A percentile compares a stretch with the other conserved stretches of the same genome.
phyloP scores from a whole-genome alignment of 92 coral and sea anemone species.

The Isaurus tuberculatus region DNA sequence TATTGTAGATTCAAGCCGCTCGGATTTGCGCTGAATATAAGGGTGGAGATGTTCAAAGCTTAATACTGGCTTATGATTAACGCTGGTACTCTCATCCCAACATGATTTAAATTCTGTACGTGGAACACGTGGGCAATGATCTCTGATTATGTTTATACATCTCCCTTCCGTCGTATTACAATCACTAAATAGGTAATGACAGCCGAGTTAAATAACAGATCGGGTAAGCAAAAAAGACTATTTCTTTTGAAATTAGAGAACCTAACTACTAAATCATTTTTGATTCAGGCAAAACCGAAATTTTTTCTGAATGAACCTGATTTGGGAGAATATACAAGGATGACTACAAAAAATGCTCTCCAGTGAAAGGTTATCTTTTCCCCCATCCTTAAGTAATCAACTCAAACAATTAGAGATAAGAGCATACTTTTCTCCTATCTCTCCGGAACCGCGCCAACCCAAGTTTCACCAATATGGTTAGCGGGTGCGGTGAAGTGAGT shows the following conservation, averaged over 20 bases:
- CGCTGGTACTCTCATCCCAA: not conserved
- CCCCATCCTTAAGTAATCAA: not conserved
- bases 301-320: not conserved
- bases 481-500: not conserved
- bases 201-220: not conserved
- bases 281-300: not conserved
- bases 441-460: slow-evolving; percentile 13
- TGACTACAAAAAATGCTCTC: not conserved
- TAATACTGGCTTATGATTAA: too few species aligned
- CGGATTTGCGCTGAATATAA: too few species aligned
- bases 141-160: not conserved
- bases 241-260: not conserved
- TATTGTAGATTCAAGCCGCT: too few species aligned
- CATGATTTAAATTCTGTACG: not conserved
- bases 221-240: not conserved
- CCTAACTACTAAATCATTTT: not conserved
- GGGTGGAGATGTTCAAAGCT: too few species aligned
- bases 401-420: slow-evolving; percentile 17
- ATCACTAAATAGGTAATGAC: slow-evolving; percentile 17
- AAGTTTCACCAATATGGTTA: not conserved
- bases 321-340: not conserved
- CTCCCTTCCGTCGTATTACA: not conserved
- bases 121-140: not conserved
- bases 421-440: not conserved
- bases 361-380: slow-evolving; percentile 16